Conservation (phyloP, 2,113 vertebrate species). For the Lampris megalopsis region DNA sequence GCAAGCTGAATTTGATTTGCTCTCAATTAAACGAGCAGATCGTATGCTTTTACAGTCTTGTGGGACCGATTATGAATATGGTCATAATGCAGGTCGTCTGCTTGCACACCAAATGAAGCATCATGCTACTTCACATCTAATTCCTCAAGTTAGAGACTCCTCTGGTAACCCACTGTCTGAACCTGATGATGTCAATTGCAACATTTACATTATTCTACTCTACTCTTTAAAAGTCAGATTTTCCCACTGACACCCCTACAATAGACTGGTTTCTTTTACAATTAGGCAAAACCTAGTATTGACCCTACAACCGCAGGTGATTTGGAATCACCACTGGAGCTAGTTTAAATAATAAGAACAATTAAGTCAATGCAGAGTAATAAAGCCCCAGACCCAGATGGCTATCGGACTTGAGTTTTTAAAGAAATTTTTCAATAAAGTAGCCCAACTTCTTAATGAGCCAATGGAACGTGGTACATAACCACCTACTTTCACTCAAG, state of each 20-base stretch:
- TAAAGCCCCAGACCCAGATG: constrained; percentile 15
- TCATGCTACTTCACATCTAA: background rate
- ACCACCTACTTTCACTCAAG: constrained; percentile 15
- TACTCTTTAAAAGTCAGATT: constrained; percentile 16
- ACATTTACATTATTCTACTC: background rate
- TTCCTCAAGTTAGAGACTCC: background rate
- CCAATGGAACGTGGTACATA: background rate
- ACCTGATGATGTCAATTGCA: background rate
- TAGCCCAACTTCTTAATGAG: constrained; percentile 17
- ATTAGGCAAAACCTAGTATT: background rate
- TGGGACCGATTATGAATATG: constrained; percentile 15
- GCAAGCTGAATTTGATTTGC: background rate
- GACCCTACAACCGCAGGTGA: background rate
- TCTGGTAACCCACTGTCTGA: background rate
- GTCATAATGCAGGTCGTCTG: constrained; percentile 4
- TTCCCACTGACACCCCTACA: background rate
- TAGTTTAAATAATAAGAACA: constrained; percentile 10
- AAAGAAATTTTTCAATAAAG: constrained; percentile 11
- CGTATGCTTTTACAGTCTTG: constrained; percentile 1
- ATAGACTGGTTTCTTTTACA: background rate
- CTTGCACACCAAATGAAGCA: background rate
- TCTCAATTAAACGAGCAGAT: constrained; percentile 13
- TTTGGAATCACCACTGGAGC: constrained; percentile 5
- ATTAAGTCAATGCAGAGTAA: constrained; percentile 6
- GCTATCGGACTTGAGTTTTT: background rate